These are phyloP conservation scores for Oreocharis arfaki DNA, from an alignment of 2,113 vertebrate species.

Conservation along the genomic window DNA sequence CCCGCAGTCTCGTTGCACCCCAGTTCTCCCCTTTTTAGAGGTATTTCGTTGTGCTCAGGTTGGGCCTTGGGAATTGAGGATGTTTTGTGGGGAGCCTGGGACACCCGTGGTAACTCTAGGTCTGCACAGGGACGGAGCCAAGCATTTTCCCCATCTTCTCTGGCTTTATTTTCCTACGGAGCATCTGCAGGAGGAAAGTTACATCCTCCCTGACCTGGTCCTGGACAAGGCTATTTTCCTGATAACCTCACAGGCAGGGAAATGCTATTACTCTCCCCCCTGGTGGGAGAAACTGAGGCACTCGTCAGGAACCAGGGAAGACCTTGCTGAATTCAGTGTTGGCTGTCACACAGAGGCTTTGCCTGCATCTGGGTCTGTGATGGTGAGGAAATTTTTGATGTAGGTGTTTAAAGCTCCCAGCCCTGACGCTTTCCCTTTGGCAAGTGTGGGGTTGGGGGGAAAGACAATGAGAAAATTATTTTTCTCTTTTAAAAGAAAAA, in stretches of 20 bases:
- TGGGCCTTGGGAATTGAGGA: background rate
- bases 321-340: background rate
- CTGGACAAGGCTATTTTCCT: background rate
- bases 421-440: accelerated
- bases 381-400: background rate
- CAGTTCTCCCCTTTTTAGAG: background rate
- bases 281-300: background rate
- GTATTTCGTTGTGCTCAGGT: background rate
- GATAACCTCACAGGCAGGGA: background rate
- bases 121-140: accelerated
- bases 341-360: background rate
- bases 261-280: background rate
- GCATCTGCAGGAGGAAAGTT: background rate
- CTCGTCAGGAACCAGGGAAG: background rate
- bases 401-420: background rate
- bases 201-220: background rate
- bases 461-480: background rate
- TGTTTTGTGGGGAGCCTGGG: background rate
- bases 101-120: accelerated
- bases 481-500: background rate
- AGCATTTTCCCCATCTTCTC: accelerated
- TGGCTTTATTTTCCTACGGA: background rate
- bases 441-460: background rate
- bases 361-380: background rate
- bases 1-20: accelerated